Evolutionary conservation across 35 echinoderm and acorn worm species (phyloP).

Genomic region (Nesometra sesokonis): DNA sequence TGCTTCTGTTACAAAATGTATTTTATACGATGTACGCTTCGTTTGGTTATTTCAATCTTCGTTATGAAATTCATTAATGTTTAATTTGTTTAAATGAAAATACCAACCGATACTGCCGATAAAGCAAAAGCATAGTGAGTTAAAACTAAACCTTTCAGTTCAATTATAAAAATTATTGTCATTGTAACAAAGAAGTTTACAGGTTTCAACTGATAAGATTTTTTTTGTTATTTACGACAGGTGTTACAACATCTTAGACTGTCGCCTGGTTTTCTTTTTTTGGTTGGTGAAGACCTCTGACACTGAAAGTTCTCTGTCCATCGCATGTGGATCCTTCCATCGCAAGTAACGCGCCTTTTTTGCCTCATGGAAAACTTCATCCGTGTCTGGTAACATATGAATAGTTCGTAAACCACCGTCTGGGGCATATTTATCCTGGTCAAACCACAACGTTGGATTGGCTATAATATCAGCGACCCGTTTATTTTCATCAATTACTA

Average conservation of each 20-base stretch:
- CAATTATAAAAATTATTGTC: too few species aligned
- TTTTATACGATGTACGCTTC: too few species aligned
- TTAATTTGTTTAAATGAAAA: too few species aligned
- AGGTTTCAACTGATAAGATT: too few species aligned
- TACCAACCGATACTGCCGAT: too few species aligned
- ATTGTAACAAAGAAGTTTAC: too few species aligned
- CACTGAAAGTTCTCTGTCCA: conserved; percentile 14
- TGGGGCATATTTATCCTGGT: conserved; percentile 74
- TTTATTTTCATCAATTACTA: too few species aligned
- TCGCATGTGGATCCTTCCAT: conserved; percentile 39
- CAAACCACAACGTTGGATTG: conserved; percentile 65
- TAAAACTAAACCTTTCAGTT: too few species aligned
- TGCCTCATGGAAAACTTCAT: conserved; percentile 59
- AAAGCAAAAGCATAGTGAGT: too few species aligned
- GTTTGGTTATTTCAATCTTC: too few species aligned
- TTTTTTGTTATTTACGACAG: background rate
- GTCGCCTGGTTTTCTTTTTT: background rate
- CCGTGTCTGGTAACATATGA: conserved; percentile 57
- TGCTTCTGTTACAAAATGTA: too few species aligned
- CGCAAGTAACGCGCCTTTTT: conserved; percentile 68
- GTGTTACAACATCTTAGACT: background rate
- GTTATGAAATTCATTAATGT: too few species aligned
- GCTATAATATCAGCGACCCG: conserved; percentile 42
- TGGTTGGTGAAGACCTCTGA: background rate
- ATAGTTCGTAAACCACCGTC: conserved; percentile 79